Evolutionary conservation across 2,113 vertebrate genomes (phyloP), one percentile per base, ranked within the genome.

Genomic region (Melanotaenia duboulayi): DNA sequence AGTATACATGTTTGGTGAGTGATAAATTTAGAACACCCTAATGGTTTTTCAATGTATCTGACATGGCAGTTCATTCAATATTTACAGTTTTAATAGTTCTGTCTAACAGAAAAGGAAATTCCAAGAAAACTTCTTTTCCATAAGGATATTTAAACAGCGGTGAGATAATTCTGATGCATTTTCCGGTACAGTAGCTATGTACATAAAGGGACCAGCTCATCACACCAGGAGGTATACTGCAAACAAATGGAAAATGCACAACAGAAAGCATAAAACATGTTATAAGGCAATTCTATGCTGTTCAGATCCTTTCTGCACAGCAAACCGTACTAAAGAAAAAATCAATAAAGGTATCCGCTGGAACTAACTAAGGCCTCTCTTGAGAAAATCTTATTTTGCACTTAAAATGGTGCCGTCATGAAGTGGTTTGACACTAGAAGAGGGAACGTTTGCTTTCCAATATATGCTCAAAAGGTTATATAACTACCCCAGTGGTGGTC

Each of bases 221-320:
- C 65, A 57, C 39, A 46, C 23, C 37, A 56, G 65, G 65, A 32
- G 1, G 39, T 32, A 44, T 9, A 16, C 39, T 20, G 6, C 28
- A 28, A 56, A 46, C 28, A 48, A 70, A 55, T 20, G 14, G 11
- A 44, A 58, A 79, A 74, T 65, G 17, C 17, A 67, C 37, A 14
- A 14, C 17, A 35, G 51, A 51, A 14, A 11, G 37, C n/a, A 66
- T 44, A 28, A 50, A 50, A 50, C 14, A 54, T 20, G 35, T 52
- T 11, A 35, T 24, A 19, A 16, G 20, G 56, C 10, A 28, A 14
- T 52, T 55, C 12, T 56, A 32, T 37, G 28, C 52, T 20, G 12
- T 51, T 49, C 40, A 58, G 16, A 23, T 28, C 17, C 20, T 60
- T 2, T 3, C 2, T 16, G 14, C 23, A 44, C 35, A 4, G 2